Evolutionary conservation across 2,113 vertebrate species (phyloP).

Genomic region (Zosterops pallidus): DNA sequence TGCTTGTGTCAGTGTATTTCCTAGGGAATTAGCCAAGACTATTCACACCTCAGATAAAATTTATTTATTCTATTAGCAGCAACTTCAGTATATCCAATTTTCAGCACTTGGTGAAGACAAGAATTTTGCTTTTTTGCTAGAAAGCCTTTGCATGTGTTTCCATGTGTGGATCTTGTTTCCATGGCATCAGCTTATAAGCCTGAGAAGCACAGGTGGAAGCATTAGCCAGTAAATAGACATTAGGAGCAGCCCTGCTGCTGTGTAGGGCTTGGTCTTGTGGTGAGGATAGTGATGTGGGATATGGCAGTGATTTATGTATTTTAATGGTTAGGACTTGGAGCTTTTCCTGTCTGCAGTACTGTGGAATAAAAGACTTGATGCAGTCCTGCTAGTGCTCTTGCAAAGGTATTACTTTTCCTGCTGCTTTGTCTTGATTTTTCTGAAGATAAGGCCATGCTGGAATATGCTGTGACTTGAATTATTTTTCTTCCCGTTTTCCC

Average conservation of each 20-base stretch:
- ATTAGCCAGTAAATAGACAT: slow-evolving; percentile 8
- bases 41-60: not conserved
- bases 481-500: not conserved
- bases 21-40: not conserved
- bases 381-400: not conserved
- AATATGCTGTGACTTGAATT: not conserved
- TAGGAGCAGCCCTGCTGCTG: not conserved
- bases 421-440: not conserved
- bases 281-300: not conserved
- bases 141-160: not conserved
- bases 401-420: not conserved
- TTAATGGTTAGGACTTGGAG: not conserved
- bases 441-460: not conserved
- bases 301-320: not conserved
- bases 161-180: slow-evolving; percentile 52
- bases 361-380: not conserved
- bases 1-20: not conserved
- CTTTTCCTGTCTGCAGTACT: not conserved
- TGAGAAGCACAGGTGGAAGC: not conserved
- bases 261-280: not conserved
- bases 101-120: not conserved
- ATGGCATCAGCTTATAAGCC: slow-evolving; percentile 28
- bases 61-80: not conserved
- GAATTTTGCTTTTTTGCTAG: not conserved
- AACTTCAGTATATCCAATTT: not conserved